A percentile compares a stretch with the other conserved stretches of the same genome.
Evolutionary conservation across 2,888 invertebrate species (phyloP).

Genomic region (Erpobdella octoculata): DNA sequence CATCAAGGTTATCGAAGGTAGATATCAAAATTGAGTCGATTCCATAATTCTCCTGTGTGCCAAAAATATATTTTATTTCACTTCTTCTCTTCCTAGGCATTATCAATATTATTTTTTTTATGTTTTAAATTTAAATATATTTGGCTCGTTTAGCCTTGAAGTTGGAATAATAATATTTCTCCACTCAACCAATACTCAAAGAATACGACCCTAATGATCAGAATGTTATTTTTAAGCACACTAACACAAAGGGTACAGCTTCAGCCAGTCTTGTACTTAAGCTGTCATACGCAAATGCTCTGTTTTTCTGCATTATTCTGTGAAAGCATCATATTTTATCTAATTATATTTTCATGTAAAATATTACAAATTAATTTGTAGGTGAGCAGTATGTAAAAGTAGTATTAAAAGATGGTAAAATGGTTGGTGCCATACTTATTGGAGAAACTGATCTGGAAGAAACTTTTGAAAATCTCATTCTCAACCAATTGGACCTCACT

Average conservation of each 20-base stretch:
- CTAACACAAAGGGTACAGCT: too few relatives aligned
- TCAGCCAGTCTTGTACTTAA: background rate
- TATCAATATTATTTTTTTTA: background rate
- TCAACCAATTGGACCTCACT: slow-evolving; percentile 82
- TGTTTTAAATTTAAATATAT: background rate
- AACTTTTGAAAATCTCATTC: slow-evolving; percentile 91
- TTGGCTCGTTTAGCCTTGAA: background rate
- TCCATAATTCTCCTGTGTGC: too few relatives aligned
- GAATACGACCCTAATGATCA: too few relatives aligned
- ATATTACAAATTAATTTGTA: slow-evolving; percentile 37
- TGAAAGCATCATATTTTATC: background rate
- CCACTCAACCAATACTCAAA: too few relatives aligned
- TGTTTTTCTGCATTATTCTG: background rate
- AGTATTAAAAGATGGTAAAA: slow-evolving; percentile 70
- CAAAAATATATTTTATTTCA: too few relatives aligned
- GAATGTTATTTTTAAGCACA: too few relatives aligned
- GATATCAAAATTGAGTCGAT: too few relatives aligned
- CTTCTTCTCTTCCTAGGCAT: background rate
- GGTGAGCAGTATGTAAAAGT: slow-evolving; percentile 66
- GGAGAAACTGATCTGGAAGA: slow-evolving; percentile 96
- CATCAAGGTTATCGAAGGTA: slow-evolving; percentile 70
- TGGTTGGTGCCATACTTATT: slow-evolving; percentile 88
- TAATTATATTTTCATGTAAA: background rate
- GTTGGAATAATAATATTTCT: background rate
- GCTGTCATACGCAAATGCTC: background rate